phyloP scores from a whole-genome alignment of 1,140 invertebrate genomes.

The Drosophila aff. region DNA sequence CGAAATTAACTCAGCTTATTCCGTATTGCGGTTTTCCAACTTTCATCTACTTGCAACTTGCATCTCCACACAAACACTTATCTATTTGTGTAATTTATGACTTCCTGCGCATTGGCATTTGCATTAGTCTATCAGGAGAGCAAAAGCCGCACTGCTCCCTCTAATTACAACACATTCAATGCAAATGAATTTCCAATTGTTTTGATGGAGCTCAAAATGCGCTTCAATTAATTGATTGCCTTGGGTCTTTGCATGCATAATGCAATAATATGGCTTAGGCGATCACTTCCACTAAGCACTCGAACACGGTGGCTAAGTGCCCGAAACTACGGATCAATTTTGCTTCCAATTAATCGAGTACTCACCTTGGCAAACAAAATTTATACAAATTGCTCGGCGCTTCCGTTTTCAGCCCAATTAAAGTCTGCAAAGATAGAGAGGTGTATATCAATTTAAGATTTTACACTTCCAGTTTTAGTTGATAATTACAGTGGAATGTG shows the following conservation, averaged over 20 bases:
- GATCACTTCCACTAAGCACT: conserved; percentile 13
- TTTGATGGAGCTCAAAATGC: conserved; percentile 60
- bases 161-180: conserved; percentile 56
- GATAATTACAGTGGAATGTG: background rate
- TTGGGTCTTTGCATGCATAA: conserved; percentile 32
- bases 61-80: conserved; percentile 13
- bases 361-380: conserved; percentile 58
- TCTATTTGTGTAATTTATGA: conserved; percentile 70
- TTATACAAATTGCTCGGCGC: conserved; percentile 29
- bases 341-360: conserved; percentile 1
- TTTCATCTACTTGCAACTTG: conserved; percentile 14
- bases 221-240: conserved; percentile 73
- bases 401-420: conserved; percentile 26
- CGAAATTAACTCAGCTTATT: conserved; percentile 25
- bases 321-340: conserved; percentile 8
- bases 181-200: conserved; percentile 75
- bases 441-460: background rate
- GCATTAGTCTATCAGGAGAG: conserved; percentile 73
- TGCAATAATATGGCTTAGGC: conserved; percentile 25
- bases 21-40: conserved; percentile 53
- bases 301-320: conserved; percentile 4
- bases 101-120: conserved; percentile 72
- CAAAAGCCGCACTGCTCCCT: conserved; percentile 53
- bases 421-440: conserved; percentile 47
- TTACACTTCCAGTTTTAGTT: conserved; percentile 6